phyloP scores from a whole-genome alignment of 1,140 invertebrate genomes.

The Prorops nasuta region DNA sequence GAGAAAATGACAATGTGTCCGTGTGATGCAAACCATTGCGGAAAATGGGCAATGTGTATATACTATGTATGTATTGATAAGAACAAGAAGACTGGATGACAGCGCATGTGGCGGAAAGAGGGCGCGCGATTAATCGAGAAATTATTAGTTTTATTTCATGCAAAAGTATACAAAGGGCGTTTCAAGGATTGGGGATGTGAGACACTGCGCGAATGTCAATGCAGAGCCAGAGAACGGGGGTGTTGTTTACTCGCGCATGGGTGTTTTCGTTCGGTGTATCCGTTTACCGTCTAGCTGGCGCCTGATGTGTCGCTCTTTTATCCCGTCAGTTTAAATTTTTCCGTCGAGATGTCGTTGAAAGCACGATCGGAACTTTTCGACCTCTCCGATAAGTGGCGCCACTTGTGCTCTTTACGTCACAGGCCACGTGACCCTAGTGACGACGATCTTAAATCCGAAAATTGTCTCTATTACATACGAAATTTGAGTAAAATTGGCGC shows the following conservation, averaged over 20 bases:
- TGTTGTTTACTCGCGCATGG: conserved; percentile 21
- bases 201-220: background rate
- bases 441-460: no score
- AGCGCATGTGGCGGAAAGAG: conserved; percentile 30
- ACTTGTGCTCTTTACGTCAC: background rate
- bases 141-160: background rate
- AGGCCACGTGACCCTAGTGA: no score
- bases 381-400: conserved; percentile 15
- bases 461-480: no score
- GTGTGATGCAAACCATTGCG: conserved; percentile 30
- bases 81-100: conserved; percentile 20
- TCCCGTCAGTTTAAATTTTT: no score
- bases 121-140: conserved; percentile 14
- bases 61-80: no score
- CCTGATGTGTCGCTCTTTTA: conserved; percentile 16
- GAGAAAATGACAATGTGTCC: conserved; percentile 24
- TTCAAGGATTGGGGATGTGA: conserved; percentile 16
- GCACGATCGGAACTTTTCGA: no score
- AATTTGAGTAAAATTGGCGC: no score
- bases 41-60: conserved; percentile 13
- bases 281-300: conserved; percentile 37
- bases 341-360: no score
- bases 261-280: conserved; percentile 10
- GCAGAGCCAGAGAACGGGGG: conserved; percentile 11
- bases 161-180: conserved; percentile 23